These are phyloP conservation scores for Leptopilina boulardi DNA, from an alignment of 1,140 invertebrate genomes.

Conservation along the genomic window DNA sequence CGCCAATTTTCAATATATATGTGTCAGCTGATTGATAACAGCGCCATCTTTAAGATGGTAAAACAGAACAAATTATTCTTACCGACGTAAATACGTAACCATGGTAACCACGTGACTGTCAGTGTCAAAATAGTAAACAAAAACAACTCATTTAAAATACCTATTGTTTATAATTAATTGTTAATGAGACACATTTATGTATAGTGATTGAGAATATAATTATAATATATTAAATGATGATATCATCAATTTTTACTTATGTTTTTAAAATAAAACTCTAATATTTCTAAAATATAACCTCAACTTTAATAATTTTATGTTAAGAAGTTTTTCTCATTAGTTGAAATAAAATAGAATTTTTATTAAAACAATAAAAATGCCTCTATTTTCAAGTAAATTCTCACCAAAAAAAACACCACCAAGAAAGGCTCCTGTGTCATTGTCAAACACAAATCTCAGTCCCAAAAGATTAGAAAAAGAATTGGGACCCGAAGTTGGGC, in stretches of 20 bases:
- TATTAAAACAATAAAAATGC: slow-evolving; percentile 54
- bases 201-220: no score
- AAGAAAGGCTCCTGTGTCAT: slow-evolving; percentile 76
- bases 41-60: not conserved
- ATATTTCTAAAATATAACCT: not conserved
- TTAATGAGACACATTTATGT: no score
- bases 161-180: not conserved
- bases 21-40: slow-evolving; percentile 6
- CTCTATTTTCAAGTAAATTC: slow-evolving; percentile 74
- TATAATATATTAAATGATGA: no score
- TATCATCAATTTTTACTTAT: no score
- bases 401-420: slow-evolving; percentile 79
- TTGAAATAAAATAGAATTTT: not conserved
- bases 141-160: no score
- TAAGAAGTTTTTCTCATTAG: not conserved
- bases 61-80: not conserved
- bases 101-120: not conserved
- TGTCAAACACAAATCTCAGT: slow-evolving; percentile 78
- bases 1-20: not conserved
- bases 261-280: not conserved
- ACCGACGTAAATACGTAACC: no score
- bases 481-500: slow-evolving; percentile 77
- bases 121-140: no score
- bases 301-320: not conserved
- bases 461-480: slow-evolving; percentile 79